Evolutionary conservation across 2,113 vertebrate species (phyloP).

Genomic region (Pampusana beccarii): DNA sequence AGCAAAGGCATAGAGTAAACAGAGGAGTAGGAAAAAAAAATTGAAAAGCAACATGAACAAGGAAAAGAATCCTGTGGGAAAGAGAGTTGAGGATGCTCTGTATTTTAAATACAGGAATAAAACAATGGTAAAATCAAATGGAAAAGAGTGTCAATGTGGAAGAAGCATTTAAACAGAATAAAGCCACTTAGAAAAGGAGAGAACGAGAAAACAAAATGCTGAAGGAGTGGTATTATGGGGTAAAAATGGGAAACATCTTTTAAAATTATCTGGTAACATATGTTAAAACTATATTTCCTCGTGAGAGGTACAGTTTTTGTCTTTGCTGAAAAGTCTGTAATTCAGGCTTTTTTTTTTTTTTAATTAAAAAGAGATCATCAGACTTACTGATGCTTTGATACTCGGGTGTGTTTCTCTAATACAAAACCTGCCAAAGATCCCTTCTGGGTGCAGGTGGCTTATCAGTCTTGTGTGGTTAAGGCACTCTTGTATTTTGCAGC

Average conservation of each 20-base stretch:
- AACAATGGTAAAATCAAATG: background rate
- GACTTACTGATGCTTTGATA: background rate
- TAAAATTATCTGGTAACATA: background rate
- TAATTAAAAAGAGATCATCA: background rate
- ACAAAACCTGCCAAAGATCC: background rate
- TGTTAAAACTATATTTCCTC: background rate
- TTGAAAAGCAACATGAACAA: background rate
- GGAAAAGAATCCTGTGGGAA: background rate
- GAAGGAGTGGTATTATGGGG: background rate
- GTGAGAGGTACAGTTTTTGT: background rate
- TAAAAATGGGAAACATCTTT: background rate
- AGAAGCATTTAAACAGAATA: background rate
- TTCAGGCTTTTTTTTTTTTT: background rate
- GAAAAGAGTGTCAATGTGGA: background rate
- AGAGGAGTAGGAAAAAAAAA: background rate
- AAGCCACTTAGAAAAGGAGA: background rate
- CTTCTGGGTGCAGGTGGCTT: background rate
- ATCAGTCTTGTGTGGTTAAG: background rate
- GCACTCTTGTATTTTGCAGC: slow-evolving; percentile 24
- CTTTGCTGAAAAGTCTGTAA: background rate
- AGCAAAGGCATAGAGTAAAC: background rate
- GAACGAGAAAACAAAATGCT: background rate
- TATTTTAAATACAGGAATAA: background rate
- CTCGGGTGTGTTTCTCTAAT: background rate
- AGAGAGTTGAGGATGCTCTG: background rate